Percentiles rank a stretch among this genome's conserved stretches.
phyloP scores from a whole-genome alignment of 2,797 vertebrate species.

The Anomalospiza imberbis region DNA sequence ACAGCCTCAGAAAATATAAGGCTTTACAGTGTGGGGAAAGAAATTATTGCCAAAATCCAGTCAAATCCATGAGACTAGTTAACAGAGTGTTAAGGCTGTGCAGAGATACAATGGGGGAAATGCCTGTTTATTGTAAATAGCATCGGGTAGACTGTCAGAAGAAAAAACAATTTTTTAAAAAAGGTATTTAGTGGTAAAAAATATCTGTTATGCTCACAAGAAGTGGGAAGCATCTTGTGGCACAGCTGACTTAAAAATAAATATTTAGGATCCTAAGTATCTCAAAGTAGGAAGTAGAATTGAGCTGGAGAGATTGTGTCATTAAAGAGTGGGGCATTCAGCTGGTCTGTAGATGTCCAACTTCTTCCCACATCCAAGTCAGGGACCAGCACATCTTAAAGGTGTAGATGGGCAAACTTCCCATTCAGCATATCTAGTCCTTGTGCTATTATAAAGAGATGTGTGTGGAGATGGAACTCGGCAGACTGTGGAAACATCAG shows the following conservation, averaged over 20 bases:
- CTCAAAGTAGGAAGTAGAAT: background rate
- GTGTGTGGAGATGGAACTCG: constrained; percentile 1
- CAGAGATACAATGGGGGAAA: background rate
- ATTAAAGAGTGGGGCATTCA: background rate
- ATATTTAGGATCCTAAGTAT: background rate
- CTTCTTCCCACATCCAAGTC: background rate
- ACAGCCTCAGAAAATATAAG: constrained; percentile 45
- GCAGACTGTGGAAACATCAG: background rate
- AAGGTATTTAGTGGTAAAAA: background rate
- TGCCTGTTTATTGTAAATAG: background rate
- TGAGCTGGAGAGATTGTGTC: background rate
- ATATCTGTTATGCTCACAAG: background rate
- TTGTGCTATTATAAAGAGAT: background rate
- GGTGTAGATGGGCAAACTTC: background rate
- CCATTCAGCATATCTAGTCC: background rate
- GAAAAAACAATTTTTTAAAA: background rate
- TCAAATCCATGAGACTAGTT: background rate
- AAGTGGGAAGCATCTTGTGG: background rate
- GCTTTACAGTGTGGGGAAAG: constrained; percentile 21
- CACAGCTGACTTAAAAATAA: background rate
- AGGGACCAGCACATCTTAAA: background rate
- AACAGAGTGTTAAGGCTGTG: constrained; percentile 8
- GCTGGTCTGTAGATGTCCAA: background rate
- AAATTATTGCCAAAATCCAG: constrained; percentile 35
- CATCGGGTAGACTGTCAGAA: background rate